Evolutionary conservation across 2,797 vertebrate species (phyloP).

Genomic region (Danio kyathit): DNA sequence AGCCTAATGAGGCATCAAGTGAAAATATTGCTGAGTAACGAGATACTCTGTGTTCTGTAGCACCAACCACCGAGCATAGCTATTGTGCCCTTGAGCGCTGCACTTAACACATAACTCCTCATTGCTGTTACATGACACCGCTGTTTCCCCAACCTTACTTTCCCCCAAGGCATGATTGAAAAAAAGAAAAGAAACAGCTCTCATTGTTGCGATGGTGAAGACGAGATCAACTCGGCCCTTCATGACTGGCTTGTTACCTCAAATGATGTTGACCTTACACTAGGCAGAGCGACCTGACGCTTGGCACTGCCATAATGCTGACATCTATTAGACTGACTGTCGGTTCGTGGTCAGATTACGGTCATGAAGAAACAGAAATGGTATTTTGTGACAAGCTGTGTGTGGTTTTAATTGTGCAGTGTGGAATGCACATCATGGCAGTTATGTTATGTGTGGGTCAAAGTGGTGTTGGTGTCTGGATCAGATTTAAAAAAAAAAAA

Average conservation of each 20-base stretch:
- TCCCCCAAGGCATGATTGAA: conserved; percentile 34
- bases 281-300: conserved; percentile 12
- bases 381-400: conserved; percentile 4
- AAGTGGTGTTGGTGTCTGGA: too few species aligned
- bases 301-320: conserved; percentile 14
- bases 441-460: neutral
- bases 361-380: neutral
- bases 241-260: conserved; percentile 20
- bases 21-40: conserved; percentile 53
- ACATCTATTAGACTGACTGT: conserved; percentile 8
- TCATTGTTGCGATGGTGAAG: conserved; percentile 25
- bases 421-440: neutral
- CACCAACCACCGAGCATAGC: conserved; percentile 38
- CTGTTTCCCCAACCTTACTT: conserved; percentile 38
- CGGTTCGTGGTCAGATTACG: neutral
- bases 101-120: conserved; percentile 53
- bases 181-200: conserved; percentile 32
- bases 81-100: conserved; percentile 54
- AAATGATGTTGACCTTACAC: conserved; percentile 34
- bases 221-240: conserved; percentile 36
- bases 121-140: conserved; percentile 53
- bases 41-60: conserved; percentile 50
- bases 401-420: neutral
- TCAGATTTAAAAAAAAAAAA: too few species aligned
- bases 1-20: conserved; percentile 48